phyloP scores from a whole-genome alignment of 1,140 invertebrate genomes.

The Phymorhynchus buccinoides region DNA sequence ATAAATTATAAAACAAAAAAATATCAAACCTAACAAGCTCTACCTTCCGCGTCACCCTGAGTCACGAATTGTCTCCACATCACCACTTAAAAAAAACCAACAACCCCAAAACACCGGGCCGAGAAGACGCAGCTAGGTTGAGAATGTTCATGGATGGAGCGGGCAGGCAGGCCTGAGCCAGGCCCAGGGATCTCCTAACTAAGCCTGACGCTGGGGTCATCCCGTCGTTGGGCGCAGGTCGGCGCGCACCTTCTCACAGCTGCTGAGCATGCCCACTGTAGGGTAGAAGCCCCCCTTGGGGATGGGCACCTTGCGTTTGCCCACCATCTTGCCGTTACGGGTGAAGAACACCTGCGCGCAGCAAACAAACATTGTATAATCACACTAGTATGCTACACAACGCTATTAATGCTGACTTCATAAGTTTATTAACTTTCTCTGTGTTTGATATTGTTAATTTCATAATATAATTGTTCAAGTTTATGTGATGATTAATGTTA shows the following conservation, averaged over 20 bases:
- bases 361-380: conserved; percentile 12
- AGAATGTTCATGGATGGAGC: neutral
- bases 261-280: conserved; percentile 78
- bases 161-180: neutral
- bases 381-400: no score
- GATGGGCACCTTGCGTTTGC: conserved; percentile 75
- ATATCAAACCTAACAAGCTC: neutral
- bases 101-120: neutral
- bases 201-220: conserved; percentile 59
- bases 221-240: conserved; percentile 77
- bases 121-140: neutral
- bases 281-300: conserved; percentile 78
- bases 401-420: no score
- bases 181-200: neutral
- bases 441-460: no score
- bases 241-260: conserved; percentile 76
- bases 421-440: no score
- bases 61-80: neutral
- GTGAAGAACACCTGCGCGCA: conserved; percentile 77
- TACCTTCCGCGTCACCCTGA: neutral
- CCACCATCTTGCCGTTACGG: conserved; percentile 77
- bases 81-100: neutral
- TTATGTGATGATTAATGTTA: no score
- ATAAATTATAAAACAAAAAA: neutral
- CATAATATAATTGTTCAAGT: no score